Percentiles rank a stretch among this genome's conserved stretches.
Evolutionary conservation across 2,113 vertebrate genomes (phyloP).

Genomic region (Pelecanus crispus): DNA sequence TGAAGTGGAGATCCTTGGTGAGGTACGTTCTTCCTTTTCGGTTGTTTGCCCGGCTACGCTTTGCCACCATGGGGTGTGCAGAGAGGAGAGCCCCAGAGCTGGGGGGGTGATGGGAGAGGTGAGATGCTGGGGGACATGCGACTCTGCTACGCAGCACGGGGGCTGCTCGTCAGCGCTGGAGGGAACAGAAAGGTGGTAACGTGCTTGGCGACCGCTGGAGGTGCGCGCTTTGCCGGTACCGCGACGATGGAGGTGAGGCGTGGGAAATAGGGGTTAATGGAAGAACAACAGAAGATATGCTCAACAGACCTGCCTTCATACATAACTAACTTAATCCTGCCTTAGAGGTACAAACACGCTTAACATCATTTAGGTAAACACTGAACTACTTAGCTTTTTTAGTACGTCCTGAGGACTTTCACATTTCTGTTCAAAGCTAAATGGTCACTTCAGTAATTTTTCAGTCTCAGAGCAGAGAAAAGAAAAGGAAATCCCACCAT

Average conservation of each 20-base stretch:
- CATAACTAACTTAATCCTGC: not conserved
- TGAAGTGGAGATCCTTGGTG: not conserved
- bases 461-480: not conserved
- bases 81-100: not conserved
- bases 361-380: not conserved
- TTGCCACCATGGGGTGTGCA: not conserved
- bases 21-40: not conserved
- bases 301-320: not conserved
- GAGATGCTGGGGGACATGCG: rapidly evolving
- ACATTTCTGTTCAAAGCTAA: not conserved
- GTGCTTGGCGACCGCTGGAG: not conserved
- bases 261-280: not conserved
- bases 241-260: rapidly evolving
- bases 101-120: not conserved
- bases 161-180: not conserved
- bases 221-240: not conserved
- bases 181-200: not conserved
- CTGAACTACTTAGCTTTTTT: not conserved
- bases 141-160: not conserved
- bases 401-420: not conserved
- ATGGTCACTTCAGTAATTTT: not conserved
- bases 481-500: not conserved
- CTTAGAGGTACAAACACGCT: not conserved
- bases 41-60: not conserved
- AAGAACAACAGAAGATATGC: not conserved